Conservation (phyloP, 1,140 invertebrate species). For the Contarinia nasturtii region DNA sequence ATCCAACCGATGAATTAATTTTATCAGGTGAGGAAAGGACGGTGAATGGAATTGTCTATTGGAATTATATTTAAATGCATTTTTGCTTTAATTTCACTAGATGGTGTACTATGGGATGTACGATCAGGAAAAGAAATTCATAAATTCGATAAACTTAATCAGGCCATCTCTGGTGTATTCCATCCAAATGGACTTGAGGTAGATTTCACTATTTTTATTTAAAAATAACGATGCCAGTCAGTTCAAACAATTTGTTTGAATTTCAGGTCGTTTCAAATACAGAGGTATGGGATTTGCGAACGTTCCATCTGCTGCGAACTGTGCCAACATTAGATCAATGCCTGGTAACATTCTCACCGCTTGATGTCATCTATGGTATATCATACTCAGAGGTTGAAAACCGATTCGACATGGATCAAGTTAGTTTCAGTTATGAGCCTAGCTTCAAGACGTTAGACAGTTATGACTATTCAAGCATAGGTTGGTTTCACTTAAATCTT, state of each 20-base stretch:
- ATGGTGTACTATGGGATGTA: constrained; percentile 94
- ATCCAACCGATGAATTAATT: constrained; percentile 81
- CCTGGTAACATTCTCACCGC: constrained; percentile 47
- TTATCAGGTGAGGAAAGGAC: constrained; percentile 51
- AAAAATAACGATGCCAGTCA: too few species aligned
- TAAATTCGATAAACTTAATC: constrained; percentile 96
- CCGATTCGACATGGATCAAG: constrained; percentile 12
- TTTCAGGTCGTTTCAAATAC: constrained; percentile 56
- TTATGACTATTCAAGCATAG: constrained; percentile 81
- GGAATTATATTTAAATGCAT: too few species aligned
- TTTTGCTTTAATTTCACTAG: too few species aligned
- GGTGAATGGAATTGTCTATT: too few species aligned
- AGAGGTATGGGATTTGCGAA: constrained; percentile 89
- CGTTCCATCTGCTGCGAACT: constrained; percentile 83
- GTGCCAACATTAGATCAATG: constrained; percentile 84
- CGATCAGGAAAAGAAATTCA: constrained; percentile 72
- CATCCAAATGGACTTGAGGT: constrained; percentile 93
- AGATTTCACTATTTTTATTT: constrained; percentile 8
- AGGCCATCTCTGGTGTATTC: constrained; percentile 85
- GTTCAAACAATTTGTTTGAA: background rate
- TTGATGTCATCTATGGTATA: constrained; percentile 38
- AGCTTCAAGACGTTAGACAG: constrained; percentile 91
- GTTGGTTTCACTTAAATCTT: constrained; percentile 27
- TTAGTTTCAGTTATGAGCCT: constrained; percentile 26
- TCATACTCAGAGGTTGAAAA: constrained; percentile 26